Conservation (phyloP, 1,140 invertebrate genomes). For the Apis florea region DNA sequence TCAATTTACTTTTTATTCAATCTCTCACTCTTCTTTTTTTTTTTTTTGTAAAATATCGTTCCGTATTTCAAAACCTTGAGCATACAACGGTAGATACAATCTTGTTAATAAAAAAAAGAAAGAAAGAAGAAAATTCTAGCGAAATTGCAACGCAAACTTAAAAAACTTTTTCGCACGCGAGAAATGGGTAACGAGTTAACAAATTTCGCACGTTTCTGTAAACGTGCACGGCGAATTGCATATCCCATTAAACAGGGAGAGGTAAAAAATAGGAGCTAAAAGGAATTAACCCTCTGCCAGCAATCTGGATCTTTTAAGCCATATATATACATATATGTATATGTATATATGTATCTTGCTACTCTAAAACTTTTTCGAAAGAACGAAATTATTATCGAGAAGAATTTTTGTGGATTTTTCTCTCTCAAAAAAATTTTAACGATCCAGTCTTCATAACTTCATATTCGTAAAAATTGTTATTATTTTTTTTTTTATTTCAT, state of each 20-base stretch:
- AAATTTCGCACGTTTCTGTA: background rate
- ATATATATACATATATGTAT: too few relatives aligned
- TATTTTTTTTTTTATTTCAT: too few relatives aligned
- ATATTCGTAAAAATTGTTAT: too few relatives aligned
- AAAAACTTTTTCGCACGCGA: background rate
- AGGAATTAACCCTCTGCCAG: background rate
- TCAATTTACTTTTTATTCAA: background rate
- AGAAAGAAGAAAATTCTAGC: background rate
- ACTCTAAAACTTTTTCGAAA: too few relatives aligned
- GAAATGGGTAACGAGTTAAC: conserved; percentile 1
- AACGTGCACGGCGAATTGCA: background rate
- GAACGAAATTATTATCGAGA: too few relatives aligned
- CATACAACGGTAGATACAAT: background rate
- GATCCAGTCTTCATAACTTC: too few relatives aligned
- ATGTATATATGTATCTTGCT: too few relatives aligned
- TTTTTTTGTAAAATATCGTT: background rate
- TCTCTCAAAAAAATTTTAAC: too few relatives aligned
- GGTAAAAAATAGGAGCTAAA: conserved; percentile 8
- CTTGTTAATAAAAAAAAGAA: background rate
- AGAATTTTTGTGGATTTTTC: too few relatives aligned
- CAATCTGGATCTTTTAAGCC: too few relatives aligned
- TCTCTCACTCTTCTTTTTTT: too few relatives aligned
- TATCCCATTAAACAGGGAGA: background rate
- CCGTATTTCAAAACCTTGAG: background rate
- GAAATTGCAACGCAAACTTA: background rate